A percentile compares a stretch with the other conserved stretches of the same genome.
Conservation (phyloP, 2,113 vertebrate genomes). For the Tiliqua scincoides region DNA sequence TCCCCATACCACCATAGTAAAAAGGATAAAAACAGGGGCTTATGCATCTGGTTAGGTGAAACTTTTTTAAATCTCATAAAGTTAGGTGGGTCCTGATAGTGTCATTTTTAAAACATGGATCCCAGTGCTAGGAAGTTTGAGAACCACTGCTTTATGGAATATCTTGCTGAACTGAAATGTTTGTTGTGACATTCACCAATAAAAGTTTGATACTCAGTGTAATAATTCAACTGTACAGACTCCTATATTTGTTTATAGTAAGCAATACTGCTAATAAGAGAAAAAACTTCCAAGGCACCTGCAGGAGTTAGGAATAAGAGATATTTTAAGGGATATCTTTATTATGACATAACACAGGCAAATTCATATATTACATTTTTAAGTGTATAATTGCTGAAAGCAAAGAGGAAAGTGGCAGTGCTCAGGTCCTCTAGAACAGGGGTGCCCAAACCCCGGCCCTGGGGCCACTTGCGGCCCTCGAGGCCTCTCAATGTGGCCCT, state of each 20-base stretch:
- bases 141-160: not conserved
- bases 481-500: too few species aligned
- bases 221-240: not conserved
- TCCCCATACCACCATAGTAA: too few species aligned
- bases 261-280: slow-evolving; percentile 13
- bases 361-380: not conserved
- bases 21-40: too few species aligned
- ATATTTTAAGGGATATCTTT: not conserved
- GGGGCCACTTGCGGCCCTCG: too few species aligned
- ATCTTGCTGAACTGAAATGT: not conserved
- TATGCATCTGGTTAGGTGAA: too few species aligned
- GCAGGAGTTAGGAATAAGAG: not conserved
- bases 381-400: not conserved
- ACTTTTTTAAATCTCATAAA: too few species aligned
- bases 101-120: too few species aligned
- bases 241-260: not conserved
- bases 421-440: too few species aligned
- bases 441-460: too few species aligned
- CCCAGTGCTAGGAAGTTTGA: too few species aligned
- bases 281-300: not conserved
- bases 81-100: too few species aligned
- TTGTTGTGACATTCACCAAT: slow-evolving; percentile 17
- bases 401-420: not conserved
- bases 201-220: not conserved
- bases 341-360: not conserved